Base-by-base conservation (phyloP, 2,113 vertebrate genomes). In the Verasper variegatus region DNA sequence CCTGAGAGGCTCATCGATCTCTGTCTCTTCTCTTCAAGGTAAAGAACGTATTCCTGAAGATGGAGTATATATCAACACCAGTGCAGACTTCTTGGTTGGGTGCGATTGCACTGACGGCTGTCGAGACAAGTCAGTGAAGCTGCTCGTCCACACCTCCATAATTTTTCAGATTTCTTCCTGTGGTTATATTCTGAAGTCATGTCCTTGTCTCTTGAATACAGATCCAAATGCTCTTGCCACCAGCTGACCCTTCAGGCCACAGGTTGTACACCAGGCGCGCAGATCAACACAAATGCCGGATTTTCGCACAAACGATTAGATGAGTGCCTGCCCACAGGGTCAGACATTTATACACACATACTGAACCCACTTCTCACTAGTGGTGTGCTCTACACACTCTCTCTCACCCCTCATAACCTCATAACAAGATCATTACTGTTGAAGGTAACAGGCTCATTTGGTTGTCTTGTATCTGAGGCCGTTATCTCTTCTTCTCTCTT, bases 281-380 rank as follows among this genome's bases (percentile, higher is more conserved):
- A 98, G 81, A 87, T 96, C 80, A 99, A 98, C 93, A 74, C 87
- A 40, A 95, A 94, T 1, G 95, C 97, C 0, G 97, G 98, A 14
- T 99, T 95, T 93, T 92, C 95, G 52, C 84, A 97, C 92, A 99
- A 99, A 80, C 88, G 98, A 62, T 91, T 99, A 62, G 98, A 99
- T 20, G 98, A 99, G 57, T 99, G 98, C 73, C 94, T 99, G 2
- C 98, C 97, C 0, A 99, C 97, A 26, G 98, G 97, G 98, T 99
- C 77, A 94, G 96, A 61, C 31, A 52, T 62, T 23, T 18, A 0
- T 3, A 24, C 61, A 31, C 37, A 20, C 66, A 47, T 21, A 27
- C 26, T 45, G 10, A 67, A 35, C 18, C 21, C 31, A 37, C 12
- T 20, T 61, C 31, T 4, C 24, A 8, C 15, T n/a, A 31, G 5